phyloP scores from a whole-genome alignment of 2,797 vertebrate species.

The Phalanger gymnotis region DNA sequence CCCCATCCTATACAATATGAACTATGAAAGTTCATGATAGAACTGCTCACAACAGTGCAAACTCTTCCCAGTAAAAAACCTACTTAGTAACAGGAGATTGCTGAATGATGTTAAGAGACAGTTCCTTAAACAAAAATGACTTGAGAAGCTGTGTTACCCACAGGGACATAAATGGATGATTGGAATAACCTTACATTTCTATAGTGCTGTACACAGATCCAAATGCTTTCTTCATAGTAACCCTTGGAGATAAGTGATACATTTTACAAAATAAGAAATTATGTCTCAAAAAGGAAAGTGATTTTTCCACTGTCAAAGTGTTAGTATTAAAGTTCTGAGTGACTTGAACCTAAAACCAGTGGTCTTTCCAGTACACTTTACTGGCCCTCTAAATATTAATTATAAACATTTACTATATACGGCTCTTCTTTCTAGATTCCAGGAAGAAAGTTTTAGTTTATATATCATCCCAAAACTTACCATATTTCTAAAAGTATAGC shows the following conservation, averaged over 20 bases:
- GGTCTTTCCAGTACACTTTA: background rate
- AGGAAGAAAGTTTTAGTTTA: slow-evolving; percentile 27
- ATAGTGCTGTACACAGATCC: background rate
- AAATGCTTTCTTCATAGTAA: background rate
- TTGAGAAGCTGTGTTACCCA: background rate
- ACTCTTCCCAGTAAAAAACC: no score
- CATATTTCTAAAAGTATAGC: slow-evolving; percentile 49
- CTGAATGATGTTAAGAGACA: background rate
- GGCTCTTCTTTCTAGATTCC: background rate
- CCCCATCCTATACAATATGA: background rate
- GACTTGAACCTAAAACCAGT: background rate
- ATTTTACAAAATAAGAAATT: background rate
- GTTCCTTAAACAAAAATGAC: background rate
- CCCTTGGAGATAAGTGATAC: background rate
- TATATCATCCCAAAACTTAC: background rate
- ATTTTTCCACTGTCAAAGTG: background rate
- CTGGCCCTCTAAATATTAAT: background rate
- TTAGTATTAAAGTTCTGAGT: background rate
- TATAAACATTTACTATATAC: background rate
- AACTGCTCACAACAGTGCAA: background rate
- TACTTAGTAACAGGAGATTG: background rate
- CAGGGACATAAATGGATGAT: background rate
- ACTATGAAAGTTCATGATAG: background rate
- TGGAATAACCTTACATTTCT: background rate
- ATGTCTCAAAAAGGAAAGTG: background rate